phyloP scores from a whole-genome alignment of 2,888 invertebrate species.

The Smittia aterrima region DNA sequence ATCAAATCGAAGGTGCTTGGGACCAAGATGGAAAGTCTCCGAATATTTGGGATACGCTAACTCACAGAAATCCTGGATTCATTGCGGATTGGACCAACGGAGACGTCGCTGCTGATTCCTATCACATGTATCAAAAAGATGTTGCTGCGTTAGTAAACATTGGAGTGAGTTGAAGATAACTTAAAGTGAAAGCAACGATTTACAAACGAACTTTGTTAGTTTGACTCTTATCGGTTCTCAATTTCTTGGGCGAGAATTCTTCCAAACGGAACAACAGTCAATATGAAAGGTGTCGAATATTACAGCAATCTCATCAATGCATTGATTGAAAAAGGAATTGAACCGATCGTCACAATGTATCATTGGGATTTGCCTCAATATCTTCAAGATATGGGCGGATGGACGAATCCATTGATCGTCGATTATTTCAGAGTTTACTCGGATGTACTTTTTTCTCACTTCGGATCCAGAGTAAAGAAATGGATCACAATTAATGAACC shows the following conservation, averaged over 20 bases:
- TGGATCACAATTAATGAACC: conserved; percentile 62
- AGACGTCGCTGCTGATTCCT: conserved; percentile 62
- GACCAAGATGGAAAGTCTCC: conserved; percentile 55
- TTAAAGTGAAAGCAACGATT: too few relatives aligned
- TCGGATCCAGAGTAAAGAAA: conserved; percentile 55
- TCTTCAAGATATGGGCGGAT: conserved; percentile 61
- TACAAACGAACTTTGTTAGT: neutral
- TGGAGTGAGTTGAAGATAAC: conserved; percentile 54
- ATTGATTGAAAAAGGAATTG: conserved; percentile 59
- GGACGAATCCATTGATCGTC: conserved; percentile 58
- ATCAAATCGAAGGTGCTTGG: conserved; percentile 66
- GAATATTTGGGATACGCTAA: conserved; percentile 57
- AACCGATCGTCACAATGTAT: conserved; percentile 62
- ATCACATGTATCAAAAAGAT: conserved; percentile 60
- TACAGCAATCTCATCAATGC: conserved; percentile 65
- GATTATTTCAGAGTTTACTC: conserved; percentile 61
- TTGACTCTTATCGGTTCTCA: conserved; percentile 56
- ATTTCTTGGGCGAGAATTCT: conserved; percentile 65
- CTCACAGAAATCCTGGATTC: conserved; percentile 49
- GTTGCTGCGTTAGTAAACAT: conserved; percentile 57
- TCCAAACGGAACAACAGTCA: conserved; percentile 59
- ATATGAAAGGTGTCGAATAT: conserved; percentile 62
- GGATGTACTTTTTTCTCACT: conserved; percentile 54
- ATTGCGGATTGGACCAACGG: conserved; percentile 56
- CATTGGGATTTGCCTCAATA: conserved; percentile 62